Evolutionary conservation across 2,797 vertebrate genomes (phyloP).

Genomic region (Enteromius treurensis): DNA sequence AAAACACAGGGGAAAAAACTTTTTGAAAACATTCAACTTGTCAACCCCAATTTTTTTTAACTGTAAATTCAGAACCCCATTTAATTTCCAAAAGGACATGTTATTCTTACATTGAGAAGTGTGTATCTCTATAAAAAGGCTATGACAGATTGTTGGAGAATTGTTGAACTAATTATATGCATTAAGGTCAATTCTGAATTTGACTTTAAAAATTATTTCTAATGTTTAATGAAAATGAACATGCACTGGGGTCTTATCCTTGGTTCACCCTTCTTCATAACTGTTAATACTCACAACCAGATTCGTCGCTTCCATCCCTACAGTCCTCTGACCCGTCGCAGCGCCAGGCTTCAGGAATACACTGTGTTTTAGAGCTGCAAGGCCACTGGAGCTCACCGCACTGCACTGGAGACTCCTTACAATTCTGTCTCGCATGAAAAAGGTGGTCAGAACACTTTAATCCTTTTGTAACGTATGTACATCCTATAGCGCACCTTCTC

Average conservation of each 20-base stretch:
- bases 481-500: conserved; percentile 79
- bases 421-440: conserved; percentile 71
- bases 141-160: not conserved
- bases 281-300: conserved; percentile 77
- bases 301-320: conserved; percentile 84
- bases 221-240: not conserved
- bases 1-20: not conserved
- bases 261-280: not conserved
- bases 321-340: conserved; percentile 87
- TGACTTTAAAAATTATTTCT: not conserved
- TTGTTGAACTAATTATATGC: not conserved
- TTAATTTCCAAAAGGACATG: not conserved
- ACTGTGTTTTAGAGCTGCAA: conserved; percentile 74
- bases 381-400: conserved; percentile 81
- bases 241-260: not conserved
- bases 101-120: not conserved
- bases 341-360: conserved; percentile 83
- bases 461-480: not conserved
- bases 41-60: not conserved
- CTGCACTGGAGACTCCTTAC: conserved; percentile 58
- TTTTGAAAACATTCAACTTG: not conserved
- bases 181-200: not conserved
- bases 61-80: not conserved
- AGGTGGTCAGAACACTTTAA: not conserved
- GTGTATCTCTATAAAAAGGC: too few species aligned